Evolutionary conservation across 2,797 vertebrate species (phyloP), one percentile per base, ranked within the genome.

Genomic region (Vespertilio murinus): DNA sequence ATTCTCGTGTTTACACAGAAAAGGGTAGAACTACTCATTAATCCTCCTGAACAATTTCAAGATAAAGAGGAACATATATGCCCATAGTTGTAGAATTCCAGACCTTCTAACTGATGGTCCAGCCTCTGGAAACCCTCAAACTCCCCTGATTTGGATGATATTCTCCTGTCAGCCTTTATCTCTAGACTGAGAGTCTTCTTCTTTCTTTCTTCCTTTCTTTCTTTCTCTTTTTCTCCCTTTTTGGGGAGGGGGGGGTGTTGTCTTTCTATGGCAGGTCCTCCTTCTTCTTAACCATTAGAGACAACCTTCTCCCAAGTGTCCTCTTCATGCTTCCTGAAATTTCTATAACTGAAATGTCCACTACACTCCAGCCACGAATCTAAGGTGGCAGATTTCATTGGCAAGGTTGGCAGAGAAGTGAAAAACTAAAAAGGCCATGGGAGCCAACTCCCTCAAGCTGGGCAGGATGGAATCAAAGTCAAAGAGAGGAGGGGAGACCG

Each of bases 361-460:
- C 82, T 56, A 8, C 0, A 4, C 42, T 74, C 78, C 47, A 89
- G 79, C 20, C 64, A 86, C 0, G 38, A 93, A 38, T 73, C 85
- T 71, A 52, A 89, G 33, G 33, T 88, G 83, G 85, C 82, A 54
- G 90, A 33, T 82, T 87, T 94, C n/a, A 95, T 49, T 52, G 94
- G 82, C 70, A 79, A 93, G 45, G 42, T 42, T 86, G 52, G 74
- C 85, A 87, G 90, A 94, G 64, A 91, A 83, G 59, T 35, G 42
- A 73, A 40, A 93, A 79, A 73, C 28, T 23, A 25, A 67, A 79
- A 35, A 45, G 38, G 25, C 83, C 82, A 10, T 10, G 28, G 87
- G 73, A 75, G 64, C 69, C 59, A 30, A 73, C 56, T 78, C 79
- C 64, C 56, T 93, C 49, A 54, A 70, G 65, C 83, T 90, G 81